Conservation (phyloP, 2,888 invertebrate species). For the Pinctada fucata region DNA sequence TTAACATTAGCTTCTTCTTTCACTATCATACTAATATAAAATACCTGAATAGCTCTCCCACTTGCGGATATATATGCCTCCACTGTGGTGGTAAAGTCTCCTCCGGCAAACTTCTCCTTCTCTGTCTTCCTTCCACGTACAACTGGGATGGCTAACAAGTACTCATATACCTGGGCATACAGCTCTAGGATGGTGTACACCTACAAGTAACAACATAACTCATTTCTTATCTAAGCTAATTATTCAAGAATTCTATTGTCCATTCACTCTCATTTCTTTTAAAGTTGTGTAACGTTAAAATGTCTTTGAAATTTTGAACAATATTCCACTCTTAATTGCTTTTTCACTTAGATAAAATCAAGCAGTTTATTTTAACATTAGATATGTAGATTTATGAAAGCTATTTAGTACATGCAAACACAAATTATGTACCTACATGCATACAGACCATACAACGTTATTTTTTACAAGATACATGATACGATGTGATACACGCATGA, state of each 20-base stretch:
- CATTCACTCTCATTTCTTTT: background rate
- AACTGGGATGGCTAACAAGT: slow-evolving; percentile 95
- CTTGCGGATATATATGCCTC: slow-evolving; percentile 96
- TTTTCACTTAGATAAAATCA: too few relatives aligned
- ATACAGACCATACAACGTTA: too few relatives aligned
- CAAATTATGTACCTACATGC: too few relatives aligned
- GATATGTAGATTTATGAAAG: too few relatives aligned
- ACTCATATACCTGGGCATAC: slow-evolving; percentile 93
- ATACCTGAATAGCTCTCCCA: slow-evolving; percentile 92
- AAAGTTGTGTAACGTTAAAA: background rate
- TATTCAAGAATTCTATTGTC: background rate
- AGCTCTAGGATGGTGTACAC: slow-evolving; percentile 82
- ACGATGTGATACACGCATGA: too few relatives aligned
- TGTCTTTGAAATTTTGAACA: background rate
- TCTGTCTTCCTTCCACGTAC: slow-evolving; percentile 88
- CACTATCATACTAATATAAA: background rate
- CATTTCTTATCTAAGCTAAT: background rate
- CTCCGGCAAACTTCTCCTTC: slow-evolving; percentile 99
- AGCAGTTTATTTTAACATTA: too few relatives aligned
- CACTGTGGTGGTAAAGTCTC: slow-evolving; percentile 96
- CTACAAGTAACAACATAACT: slow-evolving; percentile 55
- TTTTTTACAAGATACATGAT: too few relatives aligned
- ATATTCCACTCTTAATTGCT: too few relatives aligned
- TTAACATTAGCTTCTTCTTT: too few relatives aligned
- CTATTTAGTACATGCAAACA: too few relatives aligned